These are phyloP conservation scores for Caenorhabditis doughertyi DNA, from an alignment of 2,888 invertebrate species.

Conservation along the genomic window DNA sequence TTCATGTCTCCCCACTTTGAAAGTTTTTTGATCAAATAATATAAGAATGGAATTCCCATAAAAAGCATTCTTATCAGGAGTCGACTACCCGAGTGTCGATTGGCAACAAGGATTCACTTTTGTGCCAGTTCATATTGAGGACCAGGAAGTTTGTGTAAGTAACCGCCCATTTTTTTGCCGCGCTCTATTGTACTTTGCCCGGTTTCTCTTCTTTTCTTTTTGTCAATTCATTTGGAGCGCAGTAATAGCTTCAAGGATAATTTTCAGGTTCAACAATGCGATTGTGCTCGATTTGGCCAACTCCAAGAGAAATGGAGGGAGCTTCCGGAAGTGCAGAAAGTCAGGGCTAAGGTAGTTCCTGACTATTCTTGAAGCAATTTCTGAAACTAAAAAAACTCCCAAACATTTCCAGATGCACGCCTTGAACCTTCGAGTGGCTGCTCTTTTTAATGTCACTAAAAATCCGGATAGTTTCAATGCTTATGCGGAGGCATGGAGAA, in stretches of 20 bases:
- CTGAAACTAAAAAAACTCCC: too few relatives aligned
- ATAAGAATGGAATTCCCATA: too few relatives aligned
- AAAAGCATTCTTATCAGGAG: slow-evolving; percentile 12
- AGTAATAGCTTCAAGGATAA: too few relatives aligned
- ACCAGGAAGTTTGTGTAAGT: slow-evolving; percentile 30
- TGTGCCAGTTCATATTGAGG: slow-evolving; percentile 37
- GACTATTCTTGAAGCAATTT: too few relatives aligned
- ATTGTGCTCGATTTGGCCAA: slow-evolving; percentile 12
- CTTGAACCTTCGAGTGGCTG: slow-evolving; percentile 27
- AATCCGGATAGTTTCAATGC: not conserved
- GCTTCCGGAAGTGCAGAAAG: slow-evolving; percentile 18
- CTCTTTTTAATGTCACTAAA: slow-evolving; percentile 16
- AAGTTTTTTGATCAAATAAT: too few relatives aligned
- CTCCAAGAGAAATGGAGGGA: slow-evolving; percentile 4
- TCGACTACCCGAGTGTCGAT: slow-evolving; percentile 66
- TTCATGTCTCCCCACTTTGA: too few relatives aligned
- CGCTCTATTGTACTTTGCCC: too few relatives aligned
- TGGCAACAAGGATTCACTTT: slow-evolving; percentile 84
- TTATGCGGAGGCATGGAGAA: slow-evolving; percentile 50
- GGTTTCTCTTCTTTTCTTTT: too few relatives aligned
- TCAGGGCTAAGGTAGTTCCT: too few relatives aligned
- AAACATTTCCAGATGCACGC: not conserved
- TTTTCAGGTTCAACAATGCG: slow-evolving; percentile 18
- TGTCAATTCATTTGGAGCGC: too few relatives aligned
- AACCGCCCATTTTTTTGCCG: too few relatives aligned